Evolutionary conservation across 1,140 invertebrate genomes (phyloP).

Genomic region (Subanguina moxae): DNA sequence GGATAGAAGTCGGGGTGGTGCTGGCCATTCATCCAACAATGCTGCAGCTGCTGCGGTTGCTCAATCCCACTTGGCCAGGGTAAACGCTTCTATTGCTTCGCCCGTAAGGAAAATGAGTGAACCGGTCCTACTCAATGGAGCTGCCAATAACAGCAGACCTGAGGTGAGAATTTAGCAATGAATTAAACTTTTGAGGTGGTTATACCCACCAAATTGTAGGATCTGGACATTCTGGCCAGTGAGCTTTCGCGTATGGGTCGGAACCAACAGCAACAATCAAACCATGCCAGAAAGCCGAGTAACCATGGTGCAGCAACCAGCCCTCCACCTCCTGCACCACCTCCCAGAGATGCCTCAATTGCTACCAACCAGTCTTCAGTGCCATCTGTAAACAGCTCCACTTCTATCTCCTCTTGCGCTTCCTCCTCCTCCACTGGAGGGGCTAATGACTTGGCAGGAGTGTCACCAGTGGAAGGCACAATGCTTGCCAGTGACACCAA

Average conservation of each 20-base stretch:
- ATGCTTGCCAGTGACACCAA: conserved; percentile 85
- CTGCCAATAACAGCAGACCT: conserved; percentile 30
- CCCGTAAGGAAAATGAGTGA: conserved; percentile 54
- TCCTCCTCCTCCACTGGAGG: conserved; percentile 13
- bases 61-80: conserved; percentile 21
- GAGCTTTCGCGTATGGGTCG: conserved; percentile 52
- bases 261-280: neutral
- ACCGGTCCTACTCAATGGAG: conserved; percentile 41
- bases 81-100: conserved; percentile 32
- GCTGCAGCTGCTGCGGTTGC: neutral
- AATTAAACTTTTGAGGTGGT: too few relatives aligned
- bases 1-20: conserved; percentile 20
- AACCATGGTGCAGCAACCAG: conserved; percentile 62
- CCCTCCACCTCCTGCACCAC: conserved; percentile 79
- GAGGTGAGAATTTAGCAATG: conserved; percentile 39
- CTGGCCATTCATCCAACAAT: neutral
- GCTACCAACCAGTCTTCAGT: conserved; percentile 54
- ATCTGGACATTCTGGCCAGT: conserved; percentile 53
- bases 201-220: conserved; percentile 18
- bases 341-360: conserved; percentile 60
- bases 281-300: conserved; percentile 61
- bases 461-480: conserved; percentile 71
- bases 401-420: conserved; percentile 16
- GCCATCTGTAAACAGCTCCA: conserved; percentile 20
- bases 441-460: neutral